phyloP scores from a whole-genome alignment of 2,113 vertebrate genomes.

The Recurvirostra avosetta region DNA sequence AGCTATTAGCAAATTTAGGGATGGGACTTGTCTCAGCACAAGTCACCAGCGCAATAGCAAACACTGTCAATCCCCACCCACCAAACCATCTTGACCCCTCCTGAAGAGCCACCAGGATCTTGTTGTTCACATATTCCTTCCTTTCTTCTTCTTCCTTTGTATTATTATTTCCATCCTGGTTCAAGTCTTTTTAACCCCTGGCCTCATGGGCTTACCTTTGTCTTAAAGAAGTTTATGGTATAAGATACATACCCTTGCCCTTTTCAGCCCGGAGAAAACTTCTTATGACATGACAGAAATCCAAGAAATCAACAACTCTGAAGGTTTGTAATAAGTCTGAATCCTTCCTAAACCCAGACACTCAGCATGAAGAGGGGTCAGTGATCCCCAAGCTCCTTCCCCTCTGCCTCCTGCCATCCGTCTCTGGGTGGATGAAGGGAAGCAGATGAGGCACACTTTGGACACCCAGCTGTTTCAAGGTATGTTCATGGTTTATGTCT shows the following conservation, averaged over 20 bases:
- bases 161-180: background rate
- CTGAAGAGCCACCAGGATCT: background rate
- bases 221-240: background rate
- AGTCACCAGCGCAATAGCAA: background rate
- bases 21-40: background rate
- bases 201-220: background rate
- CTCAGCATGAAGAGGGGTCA: conserved; percentile 59
- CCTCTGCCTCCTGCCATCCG: conserved; percentile 36
- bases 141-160: background rate
- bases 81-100: background rate
- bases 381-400: conserved; percentile 43
- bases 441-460: conserved; percentile 23
- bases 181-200: background rate
- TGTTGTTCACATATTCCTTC: background rate
- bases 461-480: background rate
- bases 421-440: conserved; percentile 33
- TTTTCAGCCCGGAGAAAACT: conserved; percentile 20
- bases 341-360: conserved; percentile 61
- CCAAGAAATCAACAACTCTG: conserved; percentile 37
- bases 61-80: background rate
- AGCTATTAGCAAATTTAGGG: background rate
- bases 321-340: conserved; percentile 33
- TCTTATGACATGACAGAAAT: conserved; percentile 34
- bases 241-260: conserved; percentile 8
- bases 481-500: background rate